Percentiles rank a stretch among this genome's conserved stretches.
These are phyloP conservation scores for Hybos culiciformis DNA, from an alignment of 2,888 invertebrate species.

Conservation along the genomic window DNA sequence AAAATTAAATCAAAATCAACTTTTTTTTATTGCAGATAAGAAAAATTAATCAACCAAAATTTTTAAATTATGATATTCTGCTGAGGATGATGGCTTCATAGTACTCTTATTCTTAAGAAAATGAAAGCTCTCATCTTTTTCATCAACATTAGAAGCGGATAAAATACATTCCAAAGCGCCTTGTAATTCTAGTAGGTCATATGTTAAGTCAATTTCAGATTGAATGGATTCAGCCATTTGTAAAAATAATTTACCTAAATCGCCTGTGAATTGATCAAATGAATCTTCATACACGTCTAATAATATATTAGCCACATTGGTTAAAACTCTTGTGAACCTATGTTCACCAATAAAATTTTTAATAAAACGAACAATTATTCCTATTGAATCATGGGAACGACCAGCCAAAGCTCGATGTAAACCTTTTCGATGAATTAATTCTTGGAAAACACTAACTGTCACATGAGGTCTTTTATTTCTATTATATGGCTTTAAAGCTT, in stretches of 20 bases:
- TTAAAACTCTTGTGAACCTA: conserved; percentile 57
- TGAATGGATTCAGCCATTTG: conserved; percentile 46
- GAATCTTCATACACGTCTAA: conserved; percentile 59
- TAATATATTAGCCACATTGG: conserved; percentile 60
- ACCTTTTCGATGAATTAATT: conserved; percentile 70
- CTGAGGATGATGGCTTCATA: background rate
- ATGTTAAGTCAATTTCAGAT: conserved; percentile 53
- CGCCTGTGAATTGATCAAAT: conserved; percentile 47
- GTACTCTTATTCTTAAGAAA: background rate
- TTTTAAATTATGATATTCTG: too few relatives aligned
- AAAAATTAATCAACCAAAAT: too few relatives aligned
- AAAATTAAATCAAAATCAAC: too few relatives aligned
- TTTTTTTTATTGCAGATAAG: too few relatives aligned
- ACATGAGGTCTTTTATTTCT: conserved; percentile 55
- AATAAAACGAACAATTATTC: conserved; percentile 60
- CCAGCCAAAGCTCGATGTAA: conserved; percentile 62
- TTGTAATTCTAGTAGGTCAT: conserved; percentile 49
- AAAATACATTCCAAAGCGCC: conserved; percentile 55
- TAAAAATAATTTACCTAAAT: conserved; percentile 46
- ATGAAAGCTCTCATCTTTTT: conserved; percentile 12
- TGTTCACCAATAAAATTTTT: conserved; percentile 56
- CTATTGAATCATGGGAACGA: conserved; percentile 51
- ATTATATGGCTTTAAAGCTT: conserved; percentile 48
- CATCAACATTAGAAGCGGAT: conserved; percentile 42
- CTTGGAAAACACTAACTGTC: conserved; percentile 69